A percentile compares a stretch with the other conserved stretches of the same genome.
Conservation (phyloP, 2,113 vertebrate genomes). For the Myotis brandtii region DNA sequence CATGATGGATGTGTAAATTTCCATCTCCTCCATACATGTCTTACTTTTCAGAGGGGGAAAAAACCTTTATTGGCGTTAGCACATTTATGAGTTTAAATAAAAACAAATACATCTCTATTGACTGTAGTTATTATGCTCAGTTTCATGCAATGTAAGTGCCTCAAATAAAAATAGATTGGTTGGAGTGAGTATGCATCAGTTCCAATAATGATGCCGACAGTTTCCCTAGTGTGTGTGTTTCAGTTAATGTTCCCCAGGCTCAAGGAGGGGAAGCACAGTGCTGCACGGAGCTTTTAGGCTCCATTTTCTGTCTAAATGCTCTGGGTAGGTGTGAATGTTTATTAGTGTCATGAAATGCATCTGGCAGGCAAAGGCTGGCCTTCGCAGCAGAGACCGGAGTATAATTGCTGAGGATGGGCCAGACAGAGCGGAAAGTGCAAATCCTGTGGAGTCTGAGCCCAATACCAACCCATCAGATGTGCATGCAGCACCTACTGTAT, state of each 20-base stretch:
- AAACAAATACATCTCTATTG: constrained; percentile 87
- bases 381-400: constrained; percentile 49
- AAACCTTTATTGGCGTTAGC: constrained; percentile 84
- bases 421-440: not conserved
- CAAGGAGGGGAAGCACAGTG: constrained; percentile 64
- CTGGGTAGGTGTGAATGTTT: constrained; percentile 77
- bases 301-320: constrained; percentile 80
- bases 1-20: constrained; percentile 76
- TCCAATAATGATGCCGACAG: constrained; percentile 83
- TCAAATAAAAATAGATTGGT: constrained; percentile 88
- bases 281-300: constrained; percentile 80
- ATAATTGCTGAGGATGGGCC: not conserved
- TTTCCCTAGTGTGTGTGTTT: constrained; percentile 71
- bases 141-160: constrained; percentile 85
- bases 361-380: constrained; percentile 58
- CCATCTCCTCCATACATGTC: constrained; percentile 64
- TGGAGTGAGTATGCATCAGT: constrained; percentile 83
- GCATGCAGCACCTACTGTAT: not conserved
- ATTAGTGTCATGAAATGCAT: constrained; percentile 76
- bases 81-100: constrained; percentile 86
- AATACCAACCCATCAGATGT: not conserved
- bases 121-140: constrained; percentile 84
- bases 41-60: constrained; percentile 77
- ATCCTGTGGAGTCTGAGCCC: not conserved
- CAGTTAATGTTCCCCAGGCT: constrained; percentile 80